Base-by-base conservation (phyloP, 2,888 invertebrate species). In the Encarsia formosa region DNA sequence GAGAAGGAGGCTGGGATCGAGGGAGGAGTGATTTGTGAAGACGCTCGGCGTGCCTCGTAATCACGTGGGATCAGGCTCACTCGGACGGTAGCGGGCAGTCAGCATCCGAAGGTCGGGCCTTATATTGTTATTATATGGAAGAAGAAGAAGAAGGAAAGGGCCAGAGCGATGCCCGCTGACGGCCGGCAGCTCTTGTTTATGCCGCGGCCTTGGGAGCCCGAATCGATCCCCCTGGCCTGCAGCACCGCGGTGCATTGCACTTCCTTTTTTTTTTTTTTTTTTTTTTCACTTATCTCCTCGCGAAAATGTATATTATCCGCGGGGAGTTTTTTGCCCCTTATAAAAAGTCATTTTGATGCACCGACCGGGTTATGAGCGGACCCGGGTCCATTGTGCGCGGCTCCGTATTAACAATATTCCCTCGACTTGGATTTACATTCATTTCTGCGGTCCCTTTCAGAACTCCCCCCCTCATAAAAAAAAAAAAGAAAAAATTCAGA, bases 21-120 rank as follows among this genome's bases (percentile, higher is more conserved):
- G 54, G 51, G 52, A 49, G 51, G 67, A 71, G 73, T 73, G 73
- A 73, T 73, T 73, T 73, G 73, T 73, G 73, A 73, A 73, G 73
- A 72, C 70, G 69, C 72, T 73, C 68, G 61, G 63, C 59, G 65
- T 59, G 44, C 35, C 42, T 56, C 63, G 73, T 72, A 73, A 73
- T 73, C 73, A 73, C 70, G 69, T 70, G 73, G 68, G 71, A 73
- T 73, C 73, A 72, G 64, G 8, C 29, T 29, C 13, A n/a, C n/a
- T n/a, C n/a, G n/a, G n/a, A n/a, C n/a, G n/a, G n/a, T n/a, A n/a
- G n/a, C n/a, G n/a, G n/a, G n/a, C n/a, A n/a, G 29, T 8, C 29
- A 13, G 29, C 32, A 9, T 38, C 48, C 53, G 61, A 62, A 61
- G 61, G 57, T 53, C 58, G 57, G 46, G 57, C 52, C 50, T 55